These are phyloP conservation scores for Oopsacas minuta DNA, from an alignment of 37 sponge, comb jelly and placozoan species.

Conservation along the genomic window DNA sequence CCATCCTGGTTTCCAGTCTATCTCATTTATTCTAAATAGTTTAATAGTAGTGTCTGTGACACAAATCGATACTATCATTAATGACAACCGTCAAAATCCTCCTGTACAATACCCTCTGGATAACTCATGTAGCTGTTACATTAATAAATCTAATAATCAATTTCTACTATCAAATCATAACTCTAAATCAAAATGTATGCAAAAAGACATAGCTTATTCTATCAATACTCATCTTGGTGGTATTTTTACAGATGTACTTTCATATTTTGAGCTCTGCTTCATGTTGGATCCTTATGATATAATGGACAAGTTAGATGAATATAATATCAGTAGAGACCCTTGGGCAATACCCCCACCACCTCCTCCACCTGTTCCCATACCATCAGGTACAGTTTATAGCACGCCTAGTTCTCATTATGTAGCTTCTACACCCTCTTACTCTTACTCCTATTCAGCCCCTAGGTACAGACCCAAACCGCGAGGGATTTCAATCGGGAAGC, in stretches of 20 bases:
- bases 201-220: neutral
- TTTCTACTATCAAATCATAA: neutral
- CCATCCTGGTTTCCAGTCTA: neutral
- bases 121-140: neutral
- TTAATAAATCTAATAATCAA: neutral
- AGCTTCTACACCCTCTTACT: neutral
- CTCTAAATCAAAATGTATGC: neutral
- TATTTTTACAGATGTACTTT: conserved; percentile 6
- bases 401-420: neutral
- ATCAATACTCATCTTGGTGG: neutral
- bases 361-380: neutral
- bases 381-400: neutral
- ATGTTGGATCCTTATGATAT: neutral
- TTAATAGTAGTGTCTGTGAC: neutral
- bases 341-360: neutral
- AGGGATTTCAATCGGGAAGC: neutral
- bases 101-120: neutral
- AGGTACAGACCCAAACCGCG: neutral
- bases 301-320: neutral
- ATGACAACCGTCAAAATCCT: neutral
- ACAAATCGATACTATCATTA: neutral
- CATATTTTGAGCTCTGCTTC: neutral
- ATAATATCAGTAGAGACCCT: neutral
- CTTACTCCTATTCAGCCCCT: neutral
- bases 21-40: neutral